Conservation (phyloP, 2,113 vertebrate genomes). For the Heterotilapia buettikoferi region DNA sequence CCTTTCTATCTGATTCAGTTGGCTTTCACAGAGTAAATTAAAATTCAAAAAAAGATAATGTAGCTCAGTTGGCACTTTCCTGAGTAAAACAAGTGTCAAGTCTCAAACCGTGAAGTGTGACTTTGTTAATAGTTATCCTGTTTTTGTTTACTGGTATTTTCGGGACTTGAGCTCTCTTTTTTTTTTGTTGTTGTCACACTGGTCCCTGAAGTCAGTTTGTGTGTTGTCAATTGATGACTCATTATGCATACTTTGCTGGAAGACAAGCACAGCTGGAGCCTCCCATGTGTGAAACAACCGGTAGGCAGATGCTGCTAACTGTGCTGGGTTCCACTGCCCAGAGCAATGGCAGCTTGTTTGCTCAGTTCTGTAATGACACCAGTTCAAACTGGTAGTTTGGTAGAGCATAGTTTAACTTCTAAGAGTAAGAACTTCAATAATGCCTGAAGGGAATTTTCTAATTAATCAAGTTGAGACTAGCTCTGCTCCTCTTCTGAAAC, state of each 20-base stretch:
- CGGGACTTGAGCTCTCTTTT: neutral
- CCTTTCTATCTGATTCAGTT: neutral
- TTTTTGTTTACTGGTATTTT: neutral
- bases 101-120: neutral
- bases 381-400: neutral
- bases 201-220: neutral
- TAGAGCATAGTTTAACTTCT: neutral
- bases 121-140: neutral
- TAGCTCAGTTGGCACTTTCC: neutral
- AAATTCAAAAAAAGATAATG: neutral
- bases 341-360: neutral
- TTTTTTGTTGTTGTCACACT: neutral
- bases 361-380: neutral
- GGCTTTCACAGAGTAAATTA: neutral
- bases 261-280: neutral
- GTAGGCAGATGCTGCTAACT: neutral
- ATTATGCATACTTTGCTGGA: neutral
- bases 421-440: neutral
- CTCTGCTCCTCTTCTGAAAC: neutral
- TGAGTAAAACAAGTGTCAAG: neutral
- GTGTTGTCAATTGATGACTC: neutral
- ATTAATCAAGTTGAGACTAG: neutral
- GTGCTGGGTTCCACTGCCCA: neutral
- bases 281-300: neutral
- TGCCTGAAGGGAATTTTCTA: neutral